These are phyloP conservation scores for Macrocentrus cingulum DNA, from an alignment of 1,140 invertebrate genomes.

Conservation along the genomic window DNA sequence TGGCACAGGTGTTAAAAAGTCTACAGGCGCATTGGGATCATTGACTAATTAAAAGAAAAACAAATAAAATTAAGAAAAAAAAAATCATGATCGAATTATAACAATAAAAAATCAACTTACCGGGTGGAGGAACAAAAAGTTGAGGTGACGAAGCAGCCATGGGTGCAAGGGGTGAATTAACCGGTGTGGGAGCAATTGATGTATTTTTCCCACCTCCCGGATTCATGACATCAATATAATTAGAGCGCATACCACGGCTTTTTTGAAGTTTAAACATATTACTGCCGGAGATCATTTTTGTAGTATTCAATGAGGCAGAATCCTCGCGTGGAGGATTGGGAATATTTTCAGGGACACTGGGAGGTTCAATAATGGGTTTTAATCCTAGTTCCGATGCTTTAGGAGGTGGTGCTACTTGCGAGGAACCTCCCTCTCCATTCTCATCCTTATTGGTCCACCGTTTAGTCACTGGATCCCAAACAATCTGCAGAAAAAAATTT, in stretches of 20 bases:
- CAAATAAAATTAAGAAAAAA: not conserved
- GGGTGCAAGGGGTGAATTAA: conserved; percentile 54
- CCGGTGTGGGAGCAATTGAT: conserved; percentile 57
- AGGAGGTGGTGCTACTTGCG: conserved; percentile 73
- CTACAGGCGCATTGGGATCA: conserved; percentile 61
- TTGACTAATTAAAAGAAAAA: conserved; percentile 47
- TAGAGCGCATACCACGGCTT: conserved; percentile 66
- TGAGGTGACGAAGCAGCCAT: conserved; percentile 54
- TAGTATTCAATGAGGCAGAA: conserved; percentile 37
- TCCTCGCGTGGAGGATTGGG: conserved; percentile 36
- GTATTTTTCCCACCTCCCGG: conserved; percentile 61
- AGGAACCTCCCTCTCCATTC: conserved; percentile 63
- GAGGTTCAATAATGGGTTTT: conserved; percentile 24
- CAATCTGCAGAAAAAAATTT: conserved; percentile 67
- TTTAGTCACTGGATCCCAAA: conserved; percentile 85
- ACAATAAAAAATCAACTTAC: conserved; percentile 38
- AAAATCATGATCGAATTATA: conserved; percentile 6
- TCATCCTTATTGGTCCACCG: conserved; percentile 84
- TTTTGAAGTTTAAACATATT: conserved; percentile 81
- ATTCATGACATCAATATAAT: conserved; percentile 86
- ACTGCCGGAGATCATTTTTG: conserved; percentile 56
- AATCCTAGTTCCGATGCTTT: conserved; percentile 66
- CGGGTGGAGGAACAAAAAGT: conserved; percentile 61
- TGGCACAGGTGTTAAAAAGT: conserved; percentile 60
- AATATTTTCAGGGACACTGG: conserved; percentile 25